Evolutionary conservation across 2,888 invertebrate genomes (phyloP).

Genomic region (Rotaria sp.): DNA sequence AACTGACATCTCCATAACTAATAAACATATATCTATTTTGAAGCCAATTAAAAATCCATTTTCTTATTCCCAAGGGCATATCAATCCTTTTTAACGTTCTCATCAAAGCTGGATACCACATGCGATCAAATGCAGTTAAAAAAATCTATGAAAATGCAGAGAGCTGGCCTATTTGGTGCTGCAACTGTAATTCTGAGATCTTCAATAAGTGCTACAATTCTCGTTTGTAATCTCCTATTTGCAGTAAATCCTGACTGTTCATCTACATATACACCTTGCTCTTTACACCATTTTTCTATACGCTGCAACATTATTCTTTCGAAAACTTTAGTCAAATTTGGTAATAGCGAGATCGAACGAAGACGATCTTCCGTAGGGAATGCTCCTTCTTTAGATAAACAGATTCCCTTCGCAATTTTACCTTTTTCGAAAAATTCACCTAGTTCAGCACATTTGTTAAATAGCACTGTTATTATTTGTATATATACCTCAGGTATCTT

Average conservation of each 20-base stretch:
- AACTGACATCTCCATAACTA: not conserved
- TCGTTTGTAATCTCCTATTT: not conserved
- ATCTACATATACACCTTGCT: not conserved
- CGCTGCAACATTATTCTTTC: not conserved
- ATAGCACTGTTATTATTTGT: not conserved
- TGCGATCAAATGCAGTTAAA: not conserved
- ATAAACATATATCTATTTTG: not conserved
- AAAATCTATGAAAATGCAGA: not conserved
- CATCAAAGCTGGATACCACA: not conserved
- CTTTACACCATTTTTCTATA: not conserved
- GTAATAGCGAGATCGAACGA: not conserved
- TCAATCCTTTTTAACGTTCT: not conserved
- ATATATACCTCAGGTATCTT: not conserved
- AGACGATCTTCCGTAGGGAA: not conserved
- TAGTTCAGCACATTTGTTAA: not conserved
- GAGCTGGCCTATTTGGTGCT: not conserved
- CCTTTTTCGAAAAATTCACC: not conserved
- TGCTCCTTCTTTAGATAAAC: not conserved
- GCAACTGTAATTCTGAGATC: not conserved
- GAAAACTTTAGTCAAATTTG: not conserved
- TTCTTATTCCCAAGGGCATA: not conserved
- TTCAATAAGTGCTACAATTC: not conserved
- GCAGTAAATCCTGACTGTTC: not conserved
- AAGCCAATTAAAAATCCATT: not conserved
- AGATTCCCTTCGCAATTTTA: not conserved